These are phyloP conservation scores for Marisa cornuarietis DNA, from an alignment of 1,140 invertebrate genomes.

Conservation along the genomic window DNA sequence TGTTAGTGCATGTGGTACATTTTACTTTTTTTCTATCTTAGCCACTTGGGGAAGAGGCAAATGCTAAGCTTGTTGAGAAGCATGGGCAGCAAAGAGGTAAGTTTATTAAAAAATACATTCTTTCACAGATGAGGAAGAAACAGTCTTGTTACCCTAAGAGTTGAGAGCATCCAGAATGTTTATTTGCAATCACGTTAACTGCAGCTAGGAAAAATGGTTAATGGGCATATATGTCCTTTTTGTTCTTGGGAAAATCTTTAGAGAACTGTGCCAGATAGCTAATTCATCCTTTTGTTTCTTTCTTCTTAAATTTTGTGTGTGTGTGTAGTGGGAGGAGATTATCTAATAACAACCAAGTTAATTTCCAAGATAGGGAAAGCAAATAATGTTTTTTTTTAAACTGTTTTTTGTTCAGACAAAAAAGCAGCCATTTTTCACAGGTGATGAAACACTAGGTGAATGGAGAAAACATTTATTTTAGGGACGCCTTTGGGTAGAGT, in stretches of 20 bases:
- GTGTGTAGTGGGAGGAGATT: too few relatives aligned
- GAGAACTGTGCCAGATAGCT: not conserved
- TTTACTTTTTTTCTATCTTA: conserved; percentile 16
- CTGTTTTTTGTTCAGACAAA: too few relatives aligned
- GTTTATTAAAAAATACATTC: conserved; percentile 31
- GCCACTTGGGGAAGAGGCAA: conserved; percentile 51
- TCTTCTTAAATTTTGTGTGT: too few relatives aligned
- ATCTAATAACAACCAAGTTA: too few relatives aligned
- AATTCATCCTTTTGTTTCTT: too few relatives aligned
- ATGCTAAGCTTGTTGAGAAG: conserved; percentile 70
- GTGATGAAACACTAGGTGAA: too few relatives aligned
- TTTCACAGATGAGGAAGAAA: conserved; percentile 67
- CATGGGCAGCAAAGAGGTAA: conserved; percentile 69
- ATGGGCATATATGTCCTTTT: not conserved
- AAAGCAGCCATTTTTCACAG: too few relatives aligned
- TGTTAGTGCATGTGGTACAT: conserved; percentile 22
- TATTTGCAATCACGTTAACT: not conserved
- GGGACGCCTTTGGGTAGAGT: too few relatives aligned
- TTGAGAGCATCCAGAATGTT: too few relatives aligned
- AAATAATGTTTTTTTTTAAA: too few relatives aligned
- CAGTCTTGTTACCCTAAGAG: conserved; percentile 39
- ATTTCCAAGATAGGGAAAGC: too few relatives aligned
- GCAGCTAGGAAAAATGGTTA: not conserved
- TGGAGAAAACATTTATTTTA: too few relatives aligned
- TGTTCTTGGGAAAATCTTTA: not conserved